Evolutionary conservation across 2,888 invertebrate genomes (phyloP).

Genomic region (Cheilosia soror): DNA sequence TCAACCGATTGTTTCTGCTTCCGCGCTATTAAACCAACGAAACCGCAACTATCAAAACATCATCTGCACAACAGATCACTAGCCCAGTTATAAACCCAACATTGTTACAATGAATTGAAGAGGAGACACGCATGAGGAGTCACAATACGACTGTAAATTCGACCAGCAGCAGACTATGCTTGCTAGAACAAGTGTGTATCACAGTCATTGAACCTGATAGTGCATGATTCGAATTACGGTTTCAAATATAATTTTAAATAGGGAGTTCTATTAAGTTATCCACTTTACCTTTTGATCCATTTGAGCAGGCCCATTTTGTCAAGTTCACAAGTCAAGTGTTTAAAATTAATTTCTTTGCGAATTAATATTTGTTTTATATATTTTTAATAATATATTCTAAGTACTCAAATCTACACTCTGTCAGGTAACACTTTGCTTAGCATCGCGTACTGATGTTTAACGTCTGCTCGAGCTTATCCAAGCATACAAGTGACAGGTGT

Average conservation of each 20-base stretch:
- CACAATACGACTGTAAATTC: conserved; percentile 59
- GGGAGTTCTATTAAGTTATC: neutral
- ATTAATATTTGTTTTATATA: conserved; percentile 15
- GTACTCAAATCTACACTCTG: conserved; percentile 35
- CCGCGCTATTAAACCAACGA: conserved; percentile 42
- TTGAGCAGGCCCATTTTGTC: conserved; percentile 66
- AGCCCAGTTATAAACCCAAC: conserved; percentile 40
- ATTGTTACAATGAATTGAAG: conserved; percentile 48
- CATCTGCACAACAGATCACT: conserved; percentile 45
- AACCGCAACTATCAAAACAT: conserved; percentile 56
- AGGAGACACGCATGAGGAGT: conserved; percentile 72
- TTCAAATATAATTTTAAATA: conserved; percentile 26
- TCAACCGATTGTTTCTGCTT: conserved; percentile 12
- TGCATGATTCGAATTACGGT: conserved; percentile 47
- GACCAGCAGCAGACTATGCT: conserved; percentile 7
- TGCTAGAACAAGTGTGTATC: conserved; percentile 41
- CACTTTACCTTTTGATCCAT: conserved; percentile 68
- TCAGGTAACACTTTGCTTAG: conserved; percentile 59
- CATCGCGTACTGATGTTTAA: conserved; percentile 42
- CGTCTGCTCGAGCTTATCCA: conserved; percentile 49
- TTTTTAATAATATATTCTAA: conserved; percentile 30
- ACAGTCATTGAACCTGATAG: conserved; percentile 66
- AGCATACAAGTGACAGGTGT: conserved; percentile 46
- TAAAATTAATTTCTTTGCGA: conserved; percentile 24
- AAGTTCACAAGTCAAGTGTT: conserved; percentile 50